phyloP scores from a whole-genome alignment of 2,888 invertebrate species.

The Heliconius sara region DNA sequence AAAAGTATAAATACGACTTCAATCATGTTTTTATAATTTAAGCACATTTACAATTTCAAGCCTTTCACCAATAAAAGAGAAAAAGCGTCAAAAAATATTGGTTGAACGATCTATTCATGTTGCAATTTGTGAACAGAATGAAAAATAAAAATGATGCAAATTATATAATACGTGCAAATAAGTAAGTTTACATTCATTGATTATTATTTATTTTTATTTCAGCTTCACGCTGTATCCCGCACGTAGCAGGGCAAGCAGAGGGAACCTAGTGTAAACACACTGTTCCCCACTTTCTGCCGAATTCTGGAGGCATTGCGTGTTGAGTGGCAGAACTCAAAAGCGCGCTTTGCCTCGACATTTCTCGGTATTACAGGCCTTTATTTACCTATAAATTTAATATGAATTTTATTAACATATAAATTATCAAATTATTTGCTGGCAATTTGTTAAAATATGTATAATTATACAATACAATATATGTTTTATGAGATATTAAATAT shows the following conservation, averaged over 20 bases:
- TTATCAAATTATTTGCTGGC: neutral
- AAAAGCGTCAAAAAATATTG: slow-evolving; percentile 41
- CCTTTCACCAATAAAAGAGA: slow-evolving; percentile 74
- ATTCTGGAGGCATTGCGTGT: too few relatives aligned
- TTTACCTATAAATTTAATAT: neutral
- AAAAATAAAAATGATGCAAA: slow-evolving; percentile 11
- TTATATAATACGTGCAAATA: neutral
- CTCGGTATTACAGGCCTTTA: too few relatives aligned
- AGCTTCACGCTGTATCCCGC: too few relatives aligned
- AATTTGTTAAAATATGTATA: neutral
- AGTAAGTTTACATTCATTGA: neutral
- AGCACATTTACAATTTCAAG: slow-evolving; percentile 56
- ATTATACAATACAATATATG: too few relatives aligned
- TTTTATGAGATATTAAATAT: too few relatives aligned
- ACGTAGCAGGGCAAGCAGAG: too few relatives aligned
- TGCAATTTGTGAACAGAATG: neutral
- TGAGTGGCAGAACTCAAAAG: too few relatives aligned
- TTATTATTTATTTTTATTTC: neutral
- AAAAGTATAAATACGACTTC: neutral
- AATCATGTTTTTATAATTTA: slow-evolving; percentile 49
- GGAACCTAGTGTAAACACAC: too few relatives aligned
- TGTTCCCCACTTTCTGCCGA: too few relatives aligned
- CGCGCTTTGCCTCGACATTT: too few relatives aligned
- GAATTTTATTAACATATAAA: neutral
- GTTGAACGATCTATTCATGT: neutral